Evolutionary conservation across 2,888 invertebrate species (phyloP).

Genomic region (Xylota sylvarum): DNA sequence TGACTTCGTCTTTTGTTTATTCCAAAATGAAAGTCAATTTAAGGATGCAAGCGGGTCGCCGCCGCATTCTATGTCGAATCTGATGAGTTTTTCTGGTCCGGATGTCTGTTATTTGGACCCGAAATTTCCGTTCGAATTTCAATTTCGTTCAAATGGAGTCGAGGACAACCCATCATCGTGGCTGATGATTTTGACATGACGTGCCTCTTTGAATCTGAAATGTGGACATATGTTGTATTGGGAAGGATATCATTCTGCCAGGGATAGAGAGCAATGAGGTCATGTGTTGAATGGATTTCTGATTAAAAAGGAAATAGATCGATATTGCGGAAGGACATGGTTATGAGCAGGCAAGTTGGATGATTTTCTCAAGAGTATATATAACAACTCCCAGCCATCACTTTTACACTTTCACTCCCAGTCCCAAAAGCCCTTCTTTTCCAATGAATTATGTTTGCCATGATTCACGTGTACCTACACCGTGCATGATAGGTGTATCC

Average conservation of each 20-base stretch:
- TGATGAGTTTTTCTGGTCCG: constrained; percentile 67
- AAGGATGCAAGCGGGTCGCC: constrained; percentile 41
- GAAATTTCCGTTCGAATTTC: constrained; percentile 62
- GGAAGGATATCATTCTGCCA: constrained; percentile 20
- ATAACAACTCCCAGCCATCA: background rate
- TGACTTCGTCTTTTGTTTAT: constrained; percentile 74
- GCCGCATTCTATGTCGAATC: constrained; percentile 34
- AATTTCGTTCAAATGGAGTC: constrained; percentile 56
- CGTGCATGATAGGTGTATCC: constrained; percentile 49
- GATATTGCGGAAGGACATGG: constrained; percentile 74
- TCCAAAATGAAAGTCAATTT: constrained; percentile 71
- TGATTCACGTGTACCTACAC: constrained; percentile 38
- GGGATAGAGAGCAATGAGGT: constrained; percentile 51
- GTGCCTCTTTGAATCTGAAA: constrained; percentile 14
- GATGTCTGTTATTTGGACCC: constrained; percentile 61
- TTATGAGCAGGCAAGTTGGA: background rate
- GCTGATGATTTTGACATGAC: constrained; percentile 53
- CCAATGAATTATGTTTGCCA: constrained; percentile 57
- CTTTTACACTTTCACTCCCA: background rate
- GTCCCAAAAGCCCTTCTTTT: background rate
- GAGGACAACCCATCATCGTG: constrained; percentile 36
- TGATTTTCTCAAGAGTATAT: background rate
- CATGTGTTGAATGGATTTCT: constrained; percentile 62
- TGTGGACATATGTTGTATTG: constrained; percentile 47
- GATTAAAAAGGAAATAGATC: constrained; percentile 61